Base-by-base conservation (phyloP, 2,113 vertebrate species). In the Atlantisia rogersi region DNA sequence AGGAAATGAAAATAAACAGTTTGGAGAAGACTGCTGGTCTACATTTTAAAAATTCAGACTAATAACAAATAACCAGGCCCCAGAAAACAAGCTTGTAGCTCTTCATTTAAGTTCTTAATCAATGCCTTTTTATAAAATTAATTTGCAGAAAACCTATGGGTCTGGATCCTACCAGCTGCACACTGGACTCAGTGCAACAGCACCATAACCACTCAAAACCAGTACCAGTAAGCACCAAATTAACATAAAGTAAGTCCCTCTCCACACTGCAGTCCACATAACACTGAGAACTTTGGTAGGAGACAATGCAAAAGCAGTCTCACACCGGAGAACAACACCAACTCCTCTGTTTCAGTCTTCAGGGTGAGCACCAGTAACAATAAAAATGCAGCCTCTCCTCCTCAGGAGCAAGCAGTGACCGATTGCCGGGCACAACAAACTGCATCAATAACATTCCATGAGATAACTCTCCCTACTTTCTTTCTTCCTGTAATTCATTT, bases 401-500 rank as follows among this genome's bases (percentile, higher is more conserved):
- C 64, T 92, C 35, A 8, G 67, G 32, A 86, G 44, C 1, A 3
- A 76, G 40, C 1, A 0, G 22, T 12, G 35, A 86, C 39, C 1
- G 4, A 53, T 63, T 44, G 35, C n/a, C 0, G 7, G 5, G 48
- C 28, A 87, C 86, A 96, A 74, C 37, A 69, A 78, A 76, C 73
- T 59, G 52, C 56, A 64, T 53, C 75, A 69, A 21, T 65, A 91
- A 52, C 0, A 0, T 75, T 18, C 37, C 9, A 2, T 50, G 40
- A 79, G 53, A 89, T 68, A 46, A 68, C 4, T 8, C 50, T 56
- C 70, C 37, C 59, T 80, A 48, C 76, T 63, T 40, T 63, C 59
- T 86, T 69, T 56, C 88, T 55, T 83, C 76, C 69, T 92, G 67
- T 87, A 87, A 96, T 65, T 80, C 6, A 63, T 92, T 95, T 94